Percentiles rank a stretch among this genome's conserved stretches.
phyloP scores from a whole-genome alignment of 1,140 invertebrate genomes.

The Hypothenemus hampei region DNA sequence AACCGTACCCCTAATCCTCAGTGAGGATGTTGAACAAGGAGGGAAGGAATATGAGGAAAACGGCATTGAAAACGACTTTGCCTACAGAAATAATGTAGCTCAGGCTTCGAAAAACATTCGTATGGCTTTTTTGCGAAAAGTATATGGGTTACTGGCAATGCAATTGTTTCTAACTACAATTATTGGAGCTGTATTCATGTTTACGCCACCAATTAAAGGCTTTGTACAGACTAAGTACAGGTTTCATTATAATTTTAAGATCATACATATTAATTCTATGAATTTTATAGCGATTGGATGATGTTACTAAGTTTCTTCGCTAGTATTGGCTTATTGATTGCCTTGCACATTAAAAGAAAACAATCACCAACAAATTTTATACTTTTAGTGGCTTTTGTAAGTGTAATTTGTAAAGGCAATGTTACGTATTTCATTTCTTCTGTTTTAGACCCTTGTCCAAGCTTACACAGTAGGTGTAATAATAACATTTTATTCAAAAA shows the following conservation, averaged over 20 bases:
- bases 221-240: conserved; percentile 64
- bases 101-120: conserved; percentile 60
- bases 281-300: conserved; percentile 60
- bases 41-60: conserved; percentile 51
- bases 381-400: conserved; percentile 63
- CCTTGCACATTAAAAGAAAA: conserved; percentile 57
- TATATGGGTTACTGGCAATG: conserved; percentile 70
- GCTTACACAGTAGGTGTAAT: conserved; percentile 69
- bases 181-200: conserved; percentile 60
- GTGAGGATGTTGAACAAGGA: conserved; percentile 56
- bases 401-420: conserved; percentile 41
- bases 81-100: conserved; percentile 63
- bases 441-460: conserved; percentile 65
- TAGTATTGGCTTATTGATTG: conserved; percentile 57
- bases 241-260: neutral
- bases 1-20: conserved; percentile 45
- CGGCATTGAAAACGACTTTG: conserved; percentile 59
- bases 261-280: neutral
- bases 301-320: conserved; percentile 54
- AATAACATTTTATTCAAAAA: conserved; percentile 56
- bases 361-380: conserved; percentile 65
- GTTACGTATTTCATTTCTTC: neutral
- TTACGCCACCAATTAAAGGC: conserved; percentile 56
- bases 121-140: conserved; percentile 75
- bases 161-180: conserved; percentile 69